These are phyloP conservation scores for Xestia sexstrigata DNA, from an alignment of 2,888 invertebrate genomes.

Conservation along the genomic window DNA sequence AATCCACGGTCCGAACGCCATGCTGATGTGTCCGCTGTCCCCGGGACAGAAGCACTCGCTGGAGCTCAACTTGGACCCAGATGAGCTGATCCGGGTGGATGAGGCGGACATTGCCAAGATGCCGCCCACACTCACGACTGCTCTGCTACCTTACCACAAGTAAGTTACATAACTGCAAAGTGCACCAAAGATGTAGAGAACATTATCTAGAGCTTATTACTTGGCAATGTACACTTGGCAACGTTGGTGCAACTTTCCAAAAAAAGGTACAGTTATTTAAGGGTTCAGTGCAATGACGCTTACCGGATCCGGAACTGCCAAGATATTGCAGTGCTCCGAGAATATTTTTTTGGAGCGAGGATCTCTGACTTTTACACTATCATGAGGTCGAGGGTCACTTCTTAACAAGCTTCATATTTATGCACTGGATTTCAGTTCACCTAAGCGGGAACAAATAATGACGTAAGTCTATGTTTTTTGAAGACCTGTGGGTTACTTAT, in stretches of 20 bases:
- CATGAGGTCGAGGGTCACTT: not conserved
- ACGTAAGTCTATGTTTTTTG: not conserved
- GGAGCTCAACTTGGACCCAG: conserved; percentile 56
- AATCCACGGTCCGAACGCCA: conserved; percentile 79
- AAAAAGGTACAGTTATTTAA: not conserved
- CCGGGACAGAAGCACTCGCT: conserved; percentile 31
- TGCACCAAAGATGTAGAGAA: not conserved
- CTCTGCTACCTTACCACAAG: conserved; percentile 82
- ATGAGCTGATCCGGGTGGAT: conserved; percentile 65
- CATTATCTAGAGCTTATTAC: not conserved
- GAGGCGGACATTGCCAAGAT: conserved; percentile 68
- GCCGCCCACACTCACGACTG: conserved; percentile 73
- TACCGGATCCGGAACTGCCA: not conserved
- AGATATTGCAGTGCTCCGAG: not conserved
- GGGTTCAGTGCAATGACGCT: not conserved
- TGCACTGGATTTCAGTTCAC: not conserved
- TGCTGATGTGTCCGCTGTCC: conserved; percentile 71
- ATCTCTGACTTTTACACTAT: too few relatives aligned
- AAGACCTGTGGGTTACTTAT: not conserved
- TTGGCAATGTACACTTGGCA: not conserved
- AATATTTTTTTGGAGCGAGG: not conserved
- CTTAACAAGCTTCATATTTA: not conserved
- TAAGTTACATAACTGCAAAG: conserved; percentile 47
- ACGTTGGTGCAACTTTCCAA: not conserved
- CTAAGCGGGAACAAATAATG: not conserved